Base-by-base conservation (phyloP, 2,113 vertebrate genomes). In the Laterallus jamaicensis region DNA sequence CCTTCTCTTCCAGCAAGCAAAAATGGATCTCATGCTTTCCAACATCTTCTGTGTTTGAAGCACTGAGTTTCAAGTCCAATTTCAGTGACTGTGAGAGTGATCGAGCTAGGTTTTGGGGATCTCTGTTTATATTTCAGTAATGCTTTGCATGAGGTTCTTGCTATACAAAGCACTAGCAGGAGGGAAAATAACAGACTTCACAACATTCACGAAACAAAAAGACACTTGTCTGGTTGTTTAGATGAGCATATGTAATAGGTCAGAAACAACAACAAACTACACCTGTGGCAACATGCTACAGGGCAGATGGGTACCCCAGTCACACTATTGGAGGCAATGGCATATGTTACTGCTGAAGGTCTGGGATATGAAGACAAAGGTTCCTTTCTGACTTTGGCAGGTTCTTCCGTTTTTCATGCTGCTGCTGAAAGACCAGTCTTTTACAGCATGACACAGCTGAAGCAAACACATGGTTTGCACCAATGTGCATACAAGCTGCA, bases 261-360 rank as follows among this genome's bases (percentile, higher is more conserved):
- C 95, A 97, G 97, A 94, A 96, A 87, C 70, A 96, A 88, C 88
- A 97, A 95, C 88, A 95, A 93, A 88, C 96, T 93, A 96, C 95
- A 97, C 94, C 97, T 98, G 97, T 92, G 91, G 97, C 95, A 97
- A 96, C 90, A 95, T 7, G 5, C 10, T 69, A 55, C 76, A 50
- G 50, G 85, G 50, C 97, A 97, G 95, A 97, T 91, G 95, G 70
- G 66, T 78, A 74, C 58, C 18, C 52, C 54, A 35, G 15, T 69
- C 70, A 73, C 76, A 66, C 74, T 47, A 26, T 50, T 37, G 60
- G 64, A 73, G 47, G 13, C 35, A 59, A 29, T 28, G 74, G 68
- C 75, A 82, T 69, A n/a, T 49, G 49, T 71, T 86, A 55, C 71
- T 14, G 29, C 82, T 88, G 76, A 84, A 92, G 35, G 76, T 89